phyloP scores from a whole-genome alignment of 2,797 vertebrate genomes.

The Sphaeramia orbicularis region DNA sequence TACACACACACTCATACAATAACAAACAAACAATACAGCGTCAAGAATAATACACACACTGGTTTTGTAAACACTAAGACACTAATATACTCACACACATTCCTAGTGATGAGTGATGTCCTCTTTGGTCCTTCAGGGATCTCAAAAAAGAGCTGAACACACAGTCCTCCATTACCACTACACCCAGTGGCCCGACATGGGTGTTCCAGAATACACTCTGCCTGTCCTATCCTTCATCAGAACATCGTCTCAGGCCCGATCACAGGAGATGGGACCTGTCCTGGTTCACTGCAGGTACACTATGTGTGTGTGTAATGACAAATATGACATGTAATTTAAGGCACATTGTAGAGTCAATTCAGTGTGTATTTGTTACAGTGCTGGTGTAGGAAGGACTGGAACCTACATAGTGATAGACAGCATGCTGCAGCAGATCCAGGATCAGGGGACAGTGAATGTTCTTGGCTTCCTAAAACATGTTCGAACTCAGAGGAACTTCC shows the following conservation, averaged over 20 bases:
- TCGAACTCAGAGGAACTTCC: constrained; percentile 96
- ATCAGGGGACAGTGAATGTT: constrained; percentile 92
- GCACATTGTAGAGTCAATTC: not conserved
- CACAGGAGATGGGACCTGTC: constrained; percentile 90
- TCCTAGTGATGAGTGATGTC: not conserved
- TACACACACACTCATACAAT: not conserved
- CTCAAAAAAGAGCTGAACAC: constrained; percentile 90
- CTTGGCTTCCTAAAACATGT: constrained; percentile 98
- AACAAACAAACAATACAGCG: not conserved
- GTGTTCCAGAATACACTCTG: constrained; percentile 94
- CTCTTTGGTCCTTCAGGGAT: constrained; percentile 79
- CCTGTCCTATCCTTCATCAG: constrained; percentile 94
- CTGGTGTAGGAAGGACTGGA: constrained; percentile 95
- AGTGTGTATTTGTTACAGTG: constrained; percentile 79
- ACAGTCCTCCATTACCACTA: constrained; percentile 94
- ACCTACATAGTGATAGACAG: constrained; percentile 97
- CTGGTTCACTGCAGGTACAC: constrained; percentile 96
- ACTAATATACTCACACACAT: constrained; percentile 1
- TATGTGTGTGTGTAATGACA: constrained; percentile 66
- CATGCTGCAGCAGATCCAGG: constrained; percentile 96
- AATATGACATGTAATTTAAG: not conserved
- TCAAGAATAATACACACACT: not conserved
- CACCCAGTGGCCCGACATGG: constrained; percentile 99
- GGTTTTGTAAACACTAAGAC: too few species aligned
- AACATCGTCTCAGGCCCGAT: constrained; percentile 88